These are phyloP conservation scores for Oostethus manadensis DNA, from an alignment of 2,113 vertebrate genomes.

Conservation along the genomic window DNA sequence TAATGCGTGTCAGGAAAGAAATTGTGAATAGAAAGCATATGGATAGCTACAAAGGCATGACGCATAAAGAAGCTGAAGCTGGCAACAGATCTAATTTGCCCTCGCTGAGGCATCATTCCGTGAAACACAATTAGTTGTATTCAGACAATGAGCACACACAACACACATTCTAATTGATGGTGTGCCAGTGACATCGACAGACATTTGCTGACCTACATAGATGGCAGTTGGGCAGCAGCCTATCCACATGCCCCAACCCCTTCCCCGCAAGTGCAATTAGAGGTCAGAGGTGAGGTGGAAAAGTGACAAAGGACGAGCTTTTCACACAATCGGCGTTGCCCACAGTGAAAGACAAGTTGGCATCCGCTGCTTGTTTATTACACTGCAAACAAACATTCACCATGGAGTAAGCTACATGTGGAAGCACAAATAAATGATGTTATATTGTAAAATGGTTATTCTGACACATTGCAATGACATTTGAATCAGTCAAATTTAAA, in stretches of 20 bases:
- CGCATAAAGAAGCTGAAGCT: conserved; percentile 46
- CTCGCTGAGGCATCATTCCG: conserved; percentile 26
- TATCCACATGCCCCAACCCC: conserved; percentile 51
- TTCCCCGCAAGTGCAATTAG: conserved; percentile 41
- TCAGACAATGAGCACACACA: conserved; percentile 7
- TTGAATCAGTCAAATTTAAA: too few species aligned
- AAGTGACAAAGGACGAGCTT: conserved; percentile 35
- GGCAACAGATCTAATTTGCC: conserved; percentile 61
- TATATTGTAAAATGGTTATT: too few species aligned
- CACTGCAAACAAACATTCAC: background rate
- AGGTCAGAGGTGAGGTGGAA: conserved; percentile 59
- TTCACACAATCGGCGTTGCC: conserved; percentile 34
- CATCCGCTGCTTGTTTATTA: conserved; percentile 33
- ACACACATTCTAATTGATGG: background rate
- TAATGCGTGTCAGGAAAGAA: conserved; percentile 32
- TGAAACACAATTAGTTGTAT: conserved; percentile 40
- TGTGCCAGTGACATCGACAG: conserved; percentile 40
- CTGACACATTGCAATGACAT: too few species aligned
- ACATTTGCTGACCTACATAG: conserved; percentile 66
- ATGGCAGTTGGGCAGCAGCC: conserved; percentile 25
- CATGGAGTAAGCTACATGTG: background rate
- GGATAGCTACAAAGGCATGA: conserved; percentile 47
- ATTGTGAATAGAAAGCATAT: conserved; percentile 28
- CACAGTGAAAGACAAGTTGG: conserved; percentile 38
- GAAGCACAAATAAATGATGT: background rate